phyloP scores from a whole-genome alignment of 2,888 invertebrate genomes.

The Listrodromus nycthemerus region DNA sequence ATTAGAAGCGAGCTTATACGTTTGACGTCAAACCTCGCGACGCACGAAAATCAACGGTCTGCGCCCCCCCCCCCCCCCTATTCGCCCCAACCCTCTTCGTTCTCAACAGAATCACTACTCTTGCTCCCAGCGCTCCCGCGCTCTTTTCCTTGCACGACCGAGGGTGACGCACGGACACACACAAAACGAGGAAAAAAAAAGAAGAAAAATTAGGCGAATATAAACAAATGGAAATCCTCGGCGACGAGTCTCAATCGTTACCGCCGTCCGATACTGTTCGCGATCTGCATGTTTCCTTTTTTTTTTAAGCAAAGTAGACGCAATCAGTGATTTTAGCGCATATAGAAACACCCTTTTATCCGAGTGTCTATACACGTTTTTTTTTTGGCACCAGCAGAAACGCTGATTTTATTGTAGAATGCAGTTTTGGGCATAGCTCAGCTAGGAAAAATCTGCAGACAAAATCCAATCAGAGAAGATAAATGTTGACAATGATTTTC shows the following conservation, averaged over 20 bases:
- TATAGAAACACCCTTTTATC: not conserved
- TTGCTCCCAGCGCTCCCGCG: conserved; percentile 51
- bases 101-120: conserved; percentile 29
- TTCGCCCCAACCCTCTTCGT: not conserved
- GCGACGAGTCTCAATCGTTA: conserved; percentile 12
- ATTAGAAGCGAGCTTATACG: conserved; percentile 71
- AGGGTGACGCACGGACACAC: not conserved
- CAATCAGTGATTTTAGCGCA: conserved; percentile 38
- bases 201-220: conserved; percentile 49
- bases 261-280: conserved; percentile 1
- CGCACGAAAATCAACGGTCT: conserved; percentile 69
- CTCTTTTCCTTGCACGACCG: conserved; percentile 47
- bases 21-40: conserved; percentile 67
- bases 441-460: no score
- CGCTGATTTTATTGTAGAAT: not conserved
- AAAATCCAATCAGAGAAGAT: not conserved
- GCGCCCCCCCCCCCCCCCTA: conserved; percentile 45
- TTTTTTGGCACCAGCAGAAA: not conserved
- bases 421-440: no score
- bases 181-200: conserved; percentile 37
- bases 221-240: conserved; percentile 55
- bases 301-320: conserved; percentile 15
- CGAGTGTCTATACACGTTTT: not conserved
- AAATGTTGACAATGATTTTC: not conserved
- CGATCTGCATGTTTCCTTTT: conserved; percentile 1